Evolutionary conservation across 2,888 invertebrate species (phyloP), one percentile per base, ranked within the genome.

Genomic region (Drosophila atripex): DNA sequence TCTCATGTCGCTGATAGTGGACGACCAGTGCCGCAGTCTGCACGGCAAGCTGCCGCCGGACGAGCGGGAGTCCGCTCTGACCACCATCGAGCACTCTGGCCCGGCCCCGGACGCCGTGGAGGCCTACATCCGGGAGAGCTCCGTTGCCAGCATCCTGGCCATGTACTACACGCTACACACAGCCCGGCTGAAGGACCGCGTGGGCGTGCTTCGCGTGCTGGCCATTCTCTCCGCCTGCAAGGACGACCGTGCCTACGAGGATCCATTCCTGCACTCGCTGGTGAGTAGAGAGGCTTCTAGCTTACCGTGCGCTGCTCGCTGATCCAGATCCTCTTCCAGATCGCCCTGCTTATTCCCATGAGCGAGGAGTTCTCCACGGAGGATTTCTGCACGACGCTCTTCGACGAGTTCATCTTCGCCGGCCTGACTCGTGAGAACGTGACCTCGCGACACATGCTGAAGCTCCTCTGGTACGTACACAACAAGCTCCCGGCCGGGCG

Each of bases 141-240:
- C 96, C 5, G 97, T 98, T 0, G 97, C 98, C 56, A 97, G 97
- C 71, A 96, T 98, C 49, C 91, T 98, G 70, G 97, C 98, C 0
- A 97, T 98, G 97, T 98, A 98, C 91, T 98, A 98, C 89, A 97
- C 98, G 0, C 92, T 98, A 12, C 97, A 98, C 90, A 95, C 97
- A 8, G 96, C 97, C 0, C 95, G 96, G 74, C 93, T 94, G 53
- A 94, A 95, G 82, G 97, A 97, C 91, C 93, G 96, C 71, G 95
- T 95, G 30, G 96, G 97, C 12, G 92, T 97, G 69, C 93, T 97
- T 89, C 93, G 98, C 79, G 96, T 98, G 18, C 92, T 98, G n/a
- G 97, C 97, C 6, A 96, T 97, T 56, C 92, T 99, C 47, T 96
- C 97, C 0, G 96, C 95, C 88, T 98, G 97, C 90, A 97, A 97